phyloP scores from a whole-genome alignment of 1,140 invertebrate species.

The Scaptomyza hsui region DNA sequence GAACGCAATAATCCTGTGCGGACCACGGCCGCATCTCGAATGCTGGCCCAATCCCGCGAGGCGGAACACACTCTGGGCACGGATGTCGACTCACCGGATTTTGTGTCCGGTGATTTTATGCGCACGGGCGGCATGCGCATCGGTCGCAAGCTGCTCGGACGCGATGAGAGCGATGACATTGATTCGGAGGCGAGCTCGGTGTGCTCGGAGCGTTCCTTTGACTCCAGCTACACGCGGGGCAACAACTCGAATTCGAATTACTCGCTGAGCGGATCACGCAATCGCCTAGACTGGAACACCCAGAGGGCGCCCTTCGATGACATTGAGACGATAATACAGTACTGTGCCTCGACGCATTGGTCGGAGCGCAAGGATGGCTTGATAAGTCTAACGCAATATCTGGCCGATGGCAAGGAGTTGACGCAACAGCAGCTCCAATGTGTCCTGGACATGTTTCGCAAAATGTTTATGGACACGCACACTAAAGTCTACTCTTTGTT shows the following conservation, averaged over 20 bases:
- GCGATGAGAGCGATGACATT: conserved; percentile 92
- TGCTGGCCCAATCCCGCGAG: conserved; percentile 94
- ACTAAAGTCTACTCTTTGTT: conserved; percentile 97
- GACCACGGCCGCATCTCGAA: conserved; percentile 91
- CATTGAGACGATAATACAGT: conserved; percentile 94
- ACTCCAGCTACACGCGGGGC: conserved; percentile 87
- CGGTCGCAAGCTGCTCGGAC: conserved; percentile 75
- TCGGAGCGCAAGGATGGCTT: conserved; percentile 96
- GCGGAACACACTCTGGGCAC: conserved; percentile 92
- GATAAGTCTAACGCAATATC: conserved; percentile 88
- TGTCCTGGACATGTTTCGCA: conserved; percentile 92
- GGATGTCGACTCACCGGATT: conserved; percentile 77
- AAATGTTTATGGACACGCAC: conserved; percentile 99
- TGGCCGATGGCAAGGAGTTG: conserved; percentile 80
- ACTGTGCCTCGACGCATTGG: conserved; percentile 95
- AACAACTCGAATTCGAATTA: conserved; percentile 84
- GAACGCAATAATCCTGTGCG: conserved; percentile 86
- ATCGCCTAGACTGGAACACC: conserved; percentile 87
- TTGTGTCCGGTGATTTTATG: conserved; percentile 63
- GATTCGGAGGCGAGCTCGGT: conserved; percentile 98
- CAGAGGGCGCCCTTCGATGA: conserved; percentile 87
- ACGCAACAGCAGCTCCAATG: conserved; percentile 77
- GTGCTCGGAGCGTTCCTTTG: conserved; percentile 95
- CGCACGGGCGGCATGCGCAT: conserved; percentile 68
- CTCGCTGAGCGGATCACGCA: conserved; percentile 92